Evolutionary conservation across 2,888 invertebrate species (phyloP).

Genomic region (Sminthurides aquaticus): DNA sequence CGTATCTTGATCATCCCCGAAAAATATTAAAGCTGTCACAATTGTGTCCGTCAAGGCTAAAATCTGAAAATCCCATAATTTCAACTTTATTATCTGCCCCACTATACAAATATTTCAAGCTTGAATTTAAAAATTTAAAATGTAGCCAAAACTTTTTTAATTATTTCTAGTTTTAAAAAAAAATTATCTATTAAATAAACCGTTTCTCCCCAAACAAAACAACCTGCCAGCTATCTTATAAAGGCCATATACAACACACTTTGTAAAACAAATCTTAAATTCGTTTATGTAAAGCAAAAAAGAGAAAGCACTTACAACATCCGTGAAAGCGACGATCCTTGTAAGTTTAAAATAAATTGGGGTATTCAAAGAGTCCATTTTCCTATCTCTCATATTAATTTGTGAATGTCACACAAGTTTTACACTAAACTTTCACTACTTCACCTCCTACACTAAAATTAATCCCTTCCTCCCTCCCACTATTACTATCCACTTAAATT

Average conservation of each 20-base stretch:
- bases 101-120: too few species aligned
- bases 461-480: too few species aligned
- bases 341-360: conserved; percentile 19
- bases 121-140: too few species aligned
- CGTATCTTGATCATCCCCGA: conserved; percentile 19
- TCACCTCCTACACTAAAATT: too few species aligned
- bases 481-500: too few species aligned
- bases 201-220: background rate
- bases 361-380: conserved; percentile 11
- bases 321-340: conserved; percentile 15
- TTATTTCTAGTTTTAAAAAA: too few species aligned
- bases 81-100: too few species aligned
- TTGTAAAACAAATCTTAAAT: background rate
- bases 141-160: too few species aligned
- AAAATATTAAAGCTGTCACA: conserved; percentile 19
- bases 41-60: conserved; percentile 17
- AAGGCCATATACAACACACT: background rate
- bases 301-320: conserved; percentile 16
- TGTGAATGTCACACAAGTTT: too few species aligned
- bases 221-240: background rate
- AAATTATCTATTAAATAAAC: too few species aligned
- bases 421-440: too few species aligned
- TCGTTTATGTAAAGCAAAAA: too few species aligned
- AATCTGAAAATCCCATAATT: conserved; percentile 17
- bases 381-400: background rate